Conservation (phyloP, 2,113 vertebrate species). For the Sigmodon hispidus region DNA sequence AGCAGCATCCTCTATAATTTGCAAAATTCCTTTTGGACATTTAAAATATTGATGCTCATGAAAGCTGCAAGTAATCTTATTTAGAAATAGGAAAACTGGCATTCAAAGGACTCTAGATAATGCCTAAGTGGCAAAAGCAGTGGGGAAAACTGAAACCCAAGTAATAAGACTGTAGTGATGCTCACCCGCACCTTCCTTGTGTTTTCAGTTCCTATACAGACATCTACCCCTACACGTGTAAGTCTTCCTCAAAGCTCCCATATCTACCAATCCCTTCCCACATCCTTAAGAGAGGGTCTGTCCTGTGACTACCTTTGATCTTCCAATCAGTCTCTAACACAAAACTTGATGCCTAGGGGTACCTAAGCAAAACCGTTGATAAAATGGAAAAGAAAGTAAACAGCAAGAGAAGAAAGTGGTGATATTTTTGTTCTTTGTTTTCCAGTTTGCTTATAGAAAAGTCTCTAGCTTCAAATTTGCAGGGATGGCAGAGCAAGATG, state of each 20-base stretch:
- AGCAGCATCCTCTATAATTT: background rate
- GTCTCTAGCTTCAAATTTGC: slow-evolving; percentile 16
- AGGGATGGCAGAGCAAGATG: background rate
- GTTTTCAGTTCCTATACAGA: background rate
- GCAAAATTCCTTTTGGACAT: background rate
- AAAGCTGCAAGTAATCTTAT: background rate
- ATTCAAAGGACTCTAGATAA: slow-evolving; percentile 2
- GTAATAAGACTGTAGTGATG: background rate
- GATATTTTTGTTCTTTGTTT: background rate
- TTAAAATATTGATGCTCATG: background rate
- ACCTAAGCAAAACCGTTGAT: background rate
- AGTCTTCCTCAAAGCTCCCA: background rate
- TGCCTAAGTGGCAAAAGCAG: background rate
- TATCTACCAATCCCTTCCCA: background rate
- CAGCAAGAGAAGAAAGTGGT: background rate
- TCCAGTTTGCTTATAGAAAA: slow-evolving; percentile 38
- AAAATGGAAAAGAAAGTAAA: background rate
- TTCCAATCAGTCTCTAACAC: background rate
- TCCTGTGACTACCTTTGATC: background rate
- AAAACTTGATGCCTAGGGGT: background rate
- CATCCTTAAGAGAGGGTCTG: background rate
- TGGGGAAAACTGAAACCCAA: slow-evolving; percentile 30
- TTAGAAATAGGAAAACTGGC: slow-evolving; percentile 43
- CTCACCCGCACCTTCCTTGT: background rate
- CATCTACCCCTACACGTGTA: background rate